Evolutionary conservation across 2,888 invertebrate genomes (phyloP).

Genomic region (Scrobipalpa atriplicella): DNA sequence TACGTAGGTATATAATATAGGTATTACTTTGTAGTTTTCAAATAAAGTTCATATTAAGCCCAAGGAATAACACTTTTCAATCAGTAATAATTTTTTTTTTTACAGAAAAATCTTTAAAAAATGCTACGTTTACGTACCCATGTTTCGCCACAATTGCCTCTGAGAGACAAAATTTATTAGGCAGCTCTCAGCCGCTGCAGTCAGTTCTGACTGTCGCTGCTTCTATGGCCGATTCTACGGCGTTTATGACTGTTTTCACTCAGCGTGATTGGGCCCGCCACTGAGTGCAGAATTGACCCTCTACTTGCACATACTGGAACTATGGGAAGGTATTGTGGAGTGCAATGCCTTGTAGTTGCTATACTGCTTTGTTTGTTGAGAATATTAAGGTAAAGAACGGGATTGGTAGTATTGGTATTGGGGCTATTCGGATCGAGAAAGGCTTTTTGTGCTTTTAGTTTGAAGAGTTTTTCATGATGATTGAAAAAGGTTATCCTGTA

Average conservation of each 20-base stretch:
- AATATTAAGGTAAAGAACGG: constrained; percentile 23
- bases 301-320: constrained; percentile 37
- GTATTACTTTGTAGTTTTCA: no score
- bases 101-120: no score
- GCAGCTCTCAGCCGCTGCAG: constrained; percentile 36
- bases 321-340: constrained; percentile 40
- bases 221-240: constrained; percentile 51
- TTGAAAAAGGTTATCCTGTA: background rate
- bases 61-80: no score
- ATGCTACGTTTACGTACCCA: background rate
- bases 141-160: constrained; percentile 40
- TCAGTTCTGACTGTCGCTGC: constrained; percentile 46
- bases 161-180: constrained; percentile 36
- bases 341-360: constrained; percentile 64
- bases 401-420: constrained; percentile 10
- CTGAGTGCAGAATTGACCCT: constrained; percentile 57
- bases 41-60: no score
- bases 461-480: background rate
- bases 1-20: no score
- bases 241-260: constrained; percentile 81
- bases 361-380: constrained; percentile 22
- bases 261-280: constrained; percentile 70
- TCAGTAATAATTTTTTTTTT: no score
- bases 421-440: background rate
- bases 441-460: constrained; percentile 8